Base-by-base conservation (phyloP, 2,888 invertebrate species). In the Drosophila rubida region DNA sequence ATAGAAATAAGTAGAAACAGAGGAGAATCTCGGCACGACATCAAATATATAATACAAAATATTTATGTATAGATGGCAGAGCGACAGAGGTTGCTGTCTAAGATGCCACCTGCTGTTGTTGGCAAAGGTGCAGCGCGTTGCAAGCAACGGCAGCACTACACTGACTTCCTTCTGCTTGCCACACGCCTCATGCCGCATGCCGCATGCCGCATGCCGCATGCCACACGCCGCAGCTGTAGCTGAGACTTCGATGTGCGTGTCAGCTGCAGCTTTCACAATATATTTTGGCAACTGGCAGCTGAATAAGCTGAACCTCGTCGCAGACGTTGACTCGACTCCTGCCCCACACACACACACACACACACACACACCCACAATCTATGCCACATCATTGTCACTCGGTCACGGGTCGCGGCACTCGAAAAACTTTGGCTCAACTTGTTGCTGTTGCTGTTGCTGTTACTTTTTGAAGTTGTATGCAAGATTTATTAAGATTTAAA, bases 401-500 rank as follows among this genome's bases (percentile, higher is more conserved):
- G 69, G 66, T 75, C 72, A 78, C 66, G 81, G 75, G 69, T 60
- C 68, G 53, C 78, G 62, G 41, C 60, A 60, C 19, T 55, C 19
- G 51, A 77, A 74, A 74, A 74, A 66, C 71, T 72, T 35, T 54
- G 9, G 27, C 25, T 27, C 19, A 5, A 9, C 23, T 14, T 23
- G 25, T n/a, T 16, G 39, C 39, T 27, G 65, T 58, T 62, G 65
- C 55, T 62, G 59, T 44, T 66, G 59, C 66, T 78, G 80, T 73
- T 82, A 73, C 66, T 80, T 83, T 86, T 82, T 71, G 66, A 80
- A 86, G 86, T 88, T 86, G 80, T 88, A 84, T 84, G 88, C 88
- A 84, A 84, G 88, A 84, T 84, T 84, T 84, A 84, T 84, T 88
- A 84, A 84, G 84, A 84, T 86, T 88, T 84, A 88, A 84, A 84